phyloP scores from a whole-genome alignment of 2,113 vertebrate species.

The Brienomyrus brachyistius region DNA sequence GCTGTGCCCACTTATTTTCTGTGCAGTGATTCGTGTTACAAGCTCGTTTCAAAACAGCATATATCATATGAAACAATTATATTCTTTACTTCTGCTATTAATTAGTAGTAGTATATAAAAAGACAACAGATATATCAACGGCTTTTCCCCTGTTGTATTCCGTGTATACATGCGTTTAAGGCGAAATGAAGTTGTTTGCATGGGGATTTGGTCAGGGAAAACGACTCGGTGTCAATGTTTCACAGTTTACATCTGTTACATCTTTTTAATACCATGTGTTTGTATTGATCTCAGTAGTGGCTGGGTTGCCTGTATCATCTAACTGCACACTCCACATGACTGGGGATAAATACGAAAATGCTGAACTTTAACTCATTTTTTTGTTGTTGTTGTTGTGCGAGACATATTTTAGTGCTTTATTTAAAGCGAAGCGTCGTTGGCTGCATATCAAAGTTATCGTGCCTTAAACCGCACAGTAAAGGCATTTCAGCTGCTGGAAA shows the following conservation, averaged over 20 bases:
- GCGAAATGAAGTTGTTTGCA: background rate
- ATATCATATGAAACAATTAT: background rate
- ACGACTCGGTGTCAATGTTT: conserved; percentile 72
- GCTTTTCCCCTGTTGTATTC: background rate
- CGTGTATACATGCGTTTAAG: background rate
- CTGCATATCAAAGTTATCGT: background rate
- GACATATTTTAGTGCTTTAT: background rate
- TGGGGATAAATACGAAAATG: background rate
- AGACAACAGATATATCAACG: background rate
- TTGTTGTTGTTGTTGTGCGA: background rate
- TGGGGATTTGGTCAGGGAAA: conserved; percentile 27
- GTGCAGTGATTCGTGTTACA: background rate
- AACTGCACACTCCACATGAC: background rate
- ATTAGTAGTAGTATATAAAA: background rate
- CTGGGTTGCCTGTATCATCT: conserved; percentile 45
- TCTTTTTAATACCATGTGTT: conserved; percentile 72
- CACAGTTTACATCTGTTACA: conserved; percentile 78
- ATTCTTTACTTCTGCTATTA: background rate
- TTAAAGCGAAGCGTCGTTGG: background rate
- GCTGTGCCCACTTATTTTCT: background rate
- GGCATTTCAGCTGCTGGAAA: background rate
- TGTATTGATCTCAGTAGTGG: conserved; percentile 61
- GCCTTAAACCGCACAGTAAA: background rate
- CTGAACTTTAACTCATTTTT: background rate
- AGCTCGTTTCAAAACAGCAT: background rate